Percentiles rank a stretch among this genome's conserved stretches.
Evolutionary conservation across 2,888 invertebrate species (phyloP).

Genomic region (Luperina nickerlii): DNA sequence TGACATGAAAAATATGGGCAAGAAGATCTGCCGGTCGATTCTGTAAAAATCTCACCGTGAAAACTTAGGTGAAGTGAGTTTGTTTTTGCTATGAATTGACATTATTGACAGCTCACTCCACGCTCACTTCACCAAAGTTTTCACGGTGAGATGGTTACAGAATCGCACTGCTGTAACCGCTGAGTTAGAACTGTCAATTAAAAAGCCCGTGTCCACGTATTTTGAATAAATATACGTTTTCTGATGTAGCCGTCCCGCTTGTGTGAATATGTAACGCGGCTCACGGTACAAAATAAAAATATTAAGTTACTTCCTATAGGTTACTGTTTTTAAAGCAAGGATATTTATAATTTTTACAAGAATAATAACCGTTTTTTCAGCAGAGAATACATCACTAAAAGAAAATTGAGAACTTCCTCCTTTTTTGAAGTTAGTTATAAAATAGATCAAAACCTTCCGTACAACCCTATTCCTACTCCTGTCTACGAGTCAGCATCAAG

Average conservation of each 20-base stretch:
- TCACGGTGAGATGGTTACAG: too few species aligned
- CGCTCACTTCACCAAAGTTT: too few species aligned
- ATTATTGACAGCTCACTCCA: too few species aligned
- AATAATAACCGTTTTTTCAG: neutral
- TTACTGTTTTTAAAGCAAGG: neutral
- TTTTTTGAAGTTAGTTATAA: too few species aligned
- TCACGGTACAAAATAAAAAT: neutral
- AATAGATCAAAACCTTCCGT: neutral
- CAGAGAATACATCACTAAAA: neutral
- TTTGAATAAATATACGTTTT: conserved; percentile 3
- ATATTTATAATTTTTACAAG: too few species aligned
- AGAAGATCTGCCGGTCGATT: neutral
- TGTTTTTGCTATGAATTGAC: too few species aligned
- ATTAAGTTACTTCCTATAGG: neutral
- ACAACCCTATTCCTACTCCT: neutral
- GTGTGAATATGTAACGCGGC: neutral
- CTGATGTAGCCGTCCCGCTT: neutral
- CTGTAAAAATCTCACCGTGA: too few species aligned
- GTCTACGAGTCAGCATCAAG: neutral
- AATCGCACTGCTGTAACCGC: neutral
- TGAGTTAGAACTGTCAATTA: neutral
- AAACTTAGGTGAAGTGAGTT: too few species aligned
- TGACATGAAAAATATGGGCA: neutral
- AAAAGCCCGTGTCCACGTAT: neutral
- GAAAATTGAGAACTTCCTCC: too few species aligned